Evolutionary conservation across 2,113 vertebrate species (phyloP), one percentile per base, ranked within the genome.

Genomic region (Sturnira hondurensis): DNA sequence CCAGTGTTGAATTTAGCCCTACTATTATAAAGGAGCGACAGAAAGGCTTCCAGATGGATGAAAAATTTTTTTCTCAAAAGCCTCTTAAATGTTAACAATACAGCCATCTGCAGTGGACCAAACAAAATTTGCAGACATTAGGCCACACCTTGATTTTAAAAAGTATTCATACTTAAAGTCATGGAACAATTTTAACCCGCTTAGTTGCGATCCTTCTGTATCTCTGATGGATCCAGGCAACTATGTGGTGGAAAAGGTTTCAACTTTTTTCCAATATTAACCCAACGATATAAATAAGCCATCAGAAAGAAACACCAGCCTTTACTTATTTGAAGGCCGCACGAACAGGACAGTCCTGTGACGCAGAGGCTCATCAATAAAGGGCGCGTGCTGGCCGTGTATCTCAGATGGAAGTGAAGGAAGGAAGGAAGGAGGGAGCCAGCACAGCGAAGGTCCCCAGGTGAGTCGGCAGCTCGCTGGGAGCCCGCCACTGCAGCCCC

Each of bases 61-160:
- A 50, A 43, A n/a, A n/a, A n/a, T 28, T 89, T 89, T 95, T 95
- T 36, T 52, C 38, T 82, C 31, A 74, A 81, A 80, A 91, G 43
- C n/a, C 7, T 45, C 50, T 58, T 47, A 80, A 83, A 83, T 63
- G 33, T 68, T 70, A 81, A 90, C n/a, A 74, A 87, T 26, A n/a
- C 3, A 28, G 56, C 17, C 50, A 67, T 47, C 43, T 38, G 52
- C 45, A 28, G 56, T 11, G 63, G 63, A 76, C 5, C 28, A 77
- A 82, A 50, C 61, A 74, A 74, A 83, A n/a, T 77, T 41, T 76
- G 41, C 28, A 36, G 56, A 47, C 50, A 22, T 76, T 20, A 54
- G 74, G 63, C 92, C 16, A 71, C 19, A 3, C 22, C 36, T 20
- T 14, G 38, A 56, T 65, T 83, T 83, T 10, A 76, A 45, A 67